Conservation (phyloP, 35 echinoderm and acorn worm genomes). For the Strongylocentrotus purpuratus region DNA sequence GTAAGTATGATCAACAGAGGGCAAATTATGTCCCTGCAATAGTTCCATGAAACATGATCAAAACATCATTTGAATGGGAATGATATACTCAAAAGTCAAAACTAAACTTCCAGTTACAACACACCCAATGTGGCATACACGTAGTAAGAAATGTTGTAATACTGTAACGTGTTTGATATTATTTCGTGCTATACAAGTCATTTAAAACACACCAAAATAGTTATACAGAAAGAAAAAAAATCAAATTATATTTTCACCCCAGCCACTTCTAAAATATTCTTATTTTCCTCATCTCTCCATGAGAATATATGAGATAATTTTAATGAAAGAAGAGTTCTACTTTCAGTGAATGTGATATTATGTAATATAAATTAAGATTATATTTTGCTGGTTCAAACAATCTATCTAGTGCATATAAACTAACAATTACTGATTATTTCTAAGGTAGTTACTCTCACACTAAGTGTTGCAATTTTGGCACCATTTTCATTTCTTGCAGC, state of each 20-base stretch:
- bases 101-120: no score
- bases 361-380: background rate
- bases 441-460: background rate
- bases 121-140: no score
- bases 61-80: no score
- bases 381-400: background rate
- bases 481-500: background rate
- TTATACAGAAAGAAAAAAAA: no score
- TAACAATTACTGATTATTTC: background rate
- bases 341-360: no score
- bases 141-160: no score
- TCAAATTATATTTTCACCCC: no score
- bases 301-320: background rate
- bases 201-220: no score
- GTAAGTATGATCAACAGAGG: background rate
- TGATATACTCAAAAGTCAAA: no score
- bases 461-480: background rate
- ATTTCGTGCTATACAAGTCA: no score
- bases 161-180: no score
- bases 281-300: background rate
- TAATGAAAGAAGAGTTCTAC: background rate
- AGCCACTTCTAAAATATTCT: background rate
- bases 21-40: background rate
- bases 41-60: background rate
- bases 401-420: background rate